phyloP scores from a whole-genome alignment of 2,113 vertebrate species.

The Catagonus wagneri region DNA sequence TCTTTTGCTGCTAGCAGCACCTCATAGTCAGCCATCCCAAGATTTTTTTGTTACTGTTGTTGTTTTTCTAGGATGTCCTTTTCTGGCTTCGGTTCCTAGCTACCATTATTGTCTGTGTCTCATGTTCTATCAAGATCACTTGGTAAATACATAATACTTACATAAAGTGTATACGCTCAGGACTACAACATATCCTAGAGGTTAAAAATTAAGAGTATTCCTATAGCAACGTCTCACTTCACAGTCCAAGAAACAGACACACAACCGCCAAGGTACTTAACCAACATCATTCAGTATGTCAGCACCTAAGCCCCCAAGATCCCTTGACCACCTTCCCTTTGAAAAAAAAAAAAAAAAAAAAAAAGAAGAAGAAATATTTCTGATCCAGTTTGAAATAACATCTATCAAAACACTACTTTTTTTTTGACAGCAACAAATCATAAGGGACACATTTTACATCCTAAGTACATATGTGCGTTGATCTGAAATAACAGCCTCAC shows the following conservation, averaged over 20 bases:
- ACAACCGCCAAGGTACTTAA: slow-evolving; percentile 8
- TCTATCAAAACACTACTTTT: slow-evolving; percentile 39
- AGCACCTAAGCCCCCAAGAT: neutral
- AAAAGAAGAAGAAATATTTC: neutral
- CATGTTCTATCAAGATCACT: neutral
- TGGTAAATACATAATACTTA: neutral
- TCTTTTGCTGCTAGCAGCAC: slow-evolving; percentile 18
- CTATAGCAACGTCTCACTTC: neutral
- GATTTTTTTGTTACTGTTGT: neutral
- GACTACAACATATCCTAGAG: neutral
- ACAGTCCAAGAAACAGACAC: slow-evolving; percentile 34
- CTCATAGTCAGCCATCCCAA: neutral
- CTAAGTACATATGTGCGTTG: neutral
- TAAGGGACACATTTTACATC: slow-evolving; percentile 52
- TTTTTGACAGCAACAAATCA: slow-evolving; percentile 38
- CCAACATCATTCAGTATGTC: neutral
- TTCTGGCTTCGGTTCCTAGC: neutral
- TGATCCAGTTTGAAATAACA: slow-evolving; percentile 43
- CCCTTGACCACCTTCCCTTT: neutral
- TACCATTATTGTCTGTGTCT: slow-evolving; percentile 6
- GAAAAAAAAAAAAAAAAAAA: neutral
- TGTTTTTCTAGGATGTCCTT: neutral
- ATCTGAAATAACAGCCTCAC: slow-evolving; percentile 52
- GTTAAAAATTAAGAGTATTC: neutral
- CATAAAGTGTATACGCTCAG: neutral